Conservation (phyloP, 2,113 vertebrate genomes). For the Eptesicus fuscus region DNA sequence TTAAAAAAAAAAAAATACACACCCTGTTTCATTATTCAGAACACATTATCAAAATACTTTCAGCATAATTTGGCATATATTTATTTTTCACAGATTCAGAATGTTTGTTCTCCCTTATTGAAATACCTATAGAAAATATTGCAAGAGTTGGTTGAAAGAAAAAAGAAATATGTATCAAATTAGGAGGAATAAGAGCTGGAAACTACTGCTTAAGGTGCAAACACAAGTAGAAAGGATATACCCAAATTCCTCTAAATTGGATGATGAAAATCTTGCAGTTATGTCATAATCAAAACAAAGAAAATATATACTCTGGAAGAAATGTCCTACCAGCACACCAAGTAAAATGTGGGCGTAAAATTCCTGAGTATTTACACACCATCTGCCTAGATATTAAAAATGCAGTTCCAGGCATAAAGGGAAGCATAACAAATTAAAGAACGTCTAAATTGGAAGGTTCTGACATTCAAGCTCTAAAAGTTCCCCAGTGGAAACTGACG, state of each 20-base stretch:
- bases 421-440: slow-evolving; percentile 71
- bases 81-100: background rate
- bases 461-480: slow-evolving; percentile 51
- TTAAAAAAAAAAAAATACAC: background rate
- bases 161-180: background rate
- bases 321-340: slow-evolving; percentile 58
- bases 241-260: slow-evolving; percentile 36
- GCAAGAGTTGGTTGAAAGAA: background rate
- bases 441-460: slow-evolving; percentile 53
- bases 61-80: background rate
- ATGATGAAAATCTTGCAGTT: slow-evolving; percentile 25
- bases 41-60: background rate
- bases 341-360: slow-evolving; percentile 63
- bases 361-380: slow-evolving; percentile 59
- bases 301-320: slow-evolving; percentile 69
- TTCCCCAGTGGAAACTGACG: background rate
- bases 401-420: slow-evolving; percentile 68
- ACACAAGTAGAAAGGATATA: background rate
- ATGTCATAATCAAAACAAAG: slow-evolving; percentile 53
- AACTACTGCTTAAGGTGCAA: background rate
- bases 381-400: slow-evolving; percentile 78
- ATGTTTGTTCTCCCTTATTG: background rate
- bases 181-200: background rate
- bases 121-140: slow-evolving; percentile 14
- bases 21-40: background rate